Base-by-base conservation (phyloP, 2,797 vertebrate species). In the Muscicapa comitata region DNA sequence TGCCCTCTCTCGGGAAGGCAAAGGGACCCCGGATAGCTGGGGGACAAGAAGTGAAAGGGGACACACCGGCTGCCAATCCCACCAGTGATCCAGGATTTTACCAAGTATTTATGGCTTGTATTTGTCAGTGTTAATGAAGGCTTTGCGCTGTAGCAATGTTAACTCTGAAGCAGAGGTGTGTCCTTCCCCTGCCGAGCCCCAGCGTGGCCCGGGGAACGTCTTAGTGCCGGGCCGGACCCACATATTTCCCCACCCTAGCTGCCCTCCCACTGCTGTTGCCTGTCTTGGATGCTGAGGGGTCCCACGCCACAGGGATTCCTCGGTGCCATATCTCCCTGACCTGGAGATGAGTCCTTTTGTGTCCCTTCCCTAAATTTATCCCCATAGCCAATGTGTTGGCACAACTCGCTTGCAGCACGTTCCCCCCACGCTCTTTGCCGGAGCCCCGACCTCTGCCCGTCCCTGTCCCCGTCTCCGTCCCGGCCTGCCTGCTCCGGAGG, bases 141-240 rank as follows among this genome's bases (percentile, higher is more conserved):
- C 61, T 79, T 88, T 8, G 29, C 3, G 0, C 38, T 35, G 47
- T 74, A 90, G 78, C 43, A 86, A 54, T 24, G 42, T 54, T 55
- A 55, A 42, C 54, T 48, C 55, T 29, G 50, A 82, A 82, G 47
- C 66, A 68, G 63, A 54, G 48, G 11, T 2, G 1, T 20, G 21
- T 82, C 28, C 59, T 73, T 11, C 33, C 5, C 8, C 55, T 3
- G 9, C 9, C 0, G 33, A 35, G 25, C 38, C 29, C 35, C 9
- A 9, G 14, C 5, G 17, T 26, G 3, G 0, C 57, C 58, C 2
- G 0, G n/a, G 31, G 13, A 37, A 21, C 0, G 0, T 40, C 19
- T 17, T 24, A 3, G 2, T 11, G 8, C 61, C 0, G 0, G 21
- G 37, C n/a, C 61, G 77, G 45, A 62, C 14, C 28, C 33, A 11